A percentile compares a stretch with the other conserved stretches of the same genome.
phyloP scores from a whole-genome alignment of 2,797 vertebrate species.

The Notolepis coatsorum region DNA sequence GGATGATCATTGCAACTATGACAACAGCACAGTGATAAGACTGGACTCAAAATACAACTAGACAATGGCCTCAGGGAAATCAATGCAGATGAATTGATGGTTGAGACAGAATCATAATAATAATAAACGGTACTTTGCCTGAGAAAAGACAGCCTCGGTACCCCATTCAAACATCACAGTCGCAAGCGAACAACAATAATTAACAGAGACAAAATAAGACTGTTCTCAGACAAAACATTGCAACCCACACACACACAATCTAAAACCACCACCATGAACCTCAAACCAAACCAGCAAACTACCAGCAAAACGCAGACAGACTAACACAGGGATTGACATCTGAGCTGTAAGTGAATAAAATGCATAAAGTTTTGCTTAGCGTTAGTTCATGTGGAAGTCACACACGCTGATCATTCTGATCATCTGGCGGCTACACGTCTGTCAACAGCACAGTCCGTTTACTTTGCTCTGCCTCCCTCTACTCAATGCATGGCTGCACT shows the following conservation, averaged over 20 bases:
- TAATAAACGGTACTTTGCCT: constrained; percentile 19
- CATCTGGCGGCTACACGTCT: too few species aligned
- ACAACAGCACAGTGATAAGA: constrained; percentile 6
- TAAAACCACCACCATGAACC: too few species aligned
- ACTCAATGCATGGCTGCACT: too few species aligned
- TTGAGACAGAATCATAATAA: neutral
- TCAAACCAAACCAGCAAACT: neutral
- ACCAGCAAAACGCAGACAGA: neutral
- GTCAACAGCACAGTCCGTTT: too few species aligned
- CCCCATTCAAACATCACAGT: constrained; percentile 5
- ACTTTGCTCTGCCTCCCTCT: too few species aligned
- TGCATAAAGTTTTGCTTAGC: too few species aligned
- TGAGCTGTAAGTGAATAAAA: too few species aligned
- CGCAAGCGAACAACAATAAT: neutral
- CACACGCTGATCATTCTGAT: too few species aligned
- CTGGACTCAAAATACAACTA: constrained; percentile 2
- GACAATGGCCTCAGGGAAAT: constrained; percentile 19
- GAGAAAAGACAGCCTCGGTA: constrained; percentile 23
- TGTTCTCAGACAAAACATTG: neutral
- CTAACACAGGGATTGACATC: neutral
- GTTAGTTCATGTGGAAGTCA: too few species aligned
- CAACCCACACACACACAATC: constrained; percentile 17
- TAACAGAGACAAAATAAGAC: constrained; percentile 31
- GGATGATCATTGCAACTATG: neutral
- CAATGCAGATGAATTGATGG: constrained; percentile 21